Evolutionary conservation across 2,888 invertebrate genomes (phyloP).

Genomic region (Tiphia femorata): DNA sequence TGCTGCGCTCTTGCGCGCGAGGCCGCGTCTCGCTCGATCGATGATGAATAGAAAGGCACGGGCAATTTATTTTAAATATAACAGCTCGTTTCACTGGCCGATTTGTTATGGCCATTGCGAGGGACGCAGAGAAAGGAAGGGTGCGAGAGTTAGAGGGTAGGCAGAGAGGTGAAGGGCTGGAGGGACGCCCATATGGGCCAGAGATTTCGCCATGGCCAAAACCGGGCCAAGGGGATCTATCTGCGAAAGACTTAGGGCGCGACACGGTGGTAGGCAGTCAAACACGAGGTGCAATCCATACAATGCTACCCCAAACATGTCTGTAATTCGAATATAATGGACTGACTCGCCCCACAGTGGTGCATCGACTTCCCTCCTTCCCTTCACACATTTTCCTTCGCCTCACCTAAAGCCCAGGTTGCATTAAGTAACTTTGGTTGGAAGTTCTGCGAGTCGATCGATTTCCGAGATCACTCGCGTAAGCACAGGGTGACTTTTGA

Average conservation of each 20-base stretch:
- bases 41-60: slow-evolving; percentile 15
- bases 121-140: neutral
- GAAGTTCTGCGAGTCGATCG: too few relatives aligned
- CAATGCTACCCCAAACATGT: slow-evolving; percentile 46
- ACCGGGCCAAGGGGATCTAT: too few relatives aligned
- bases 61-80: slow-evolving; percentile 54
- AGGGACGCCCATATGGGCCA: neutral
- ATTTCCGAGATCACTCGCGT: too few relatives aligned
- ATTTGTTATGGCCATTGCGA: slow-evolving; percentile 46
- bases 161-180: neutral
- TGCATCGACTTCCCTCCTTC: neutral
- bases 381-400: slow-evolving; percentile 4
- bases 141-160: neutral
- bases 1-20: too few relatives aligned
- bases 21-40: slow-evolving; percentile 9
- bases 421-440: too few relatives aligned
- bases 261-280: neutral
- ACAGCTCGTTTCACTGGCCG: slow-evolving; percentile 47
- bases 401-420: too few relatives aligned
- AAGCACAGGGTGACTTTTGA: too few relatives aligned
- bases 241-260: neutral
- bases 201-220: slow-evolving; percentile 27
- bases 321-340: slow-evolving; percentile 54
- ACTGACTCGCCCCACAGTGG: slow-evolving; percentile 7
- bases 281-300: slow-evolving; percentile 29